Evolutionary conservation across 2,113 vertebrate species (phyloP), one percentile per base, ranked within the genome.

Genomic region (Lutjanus erythropterus): DNA sequence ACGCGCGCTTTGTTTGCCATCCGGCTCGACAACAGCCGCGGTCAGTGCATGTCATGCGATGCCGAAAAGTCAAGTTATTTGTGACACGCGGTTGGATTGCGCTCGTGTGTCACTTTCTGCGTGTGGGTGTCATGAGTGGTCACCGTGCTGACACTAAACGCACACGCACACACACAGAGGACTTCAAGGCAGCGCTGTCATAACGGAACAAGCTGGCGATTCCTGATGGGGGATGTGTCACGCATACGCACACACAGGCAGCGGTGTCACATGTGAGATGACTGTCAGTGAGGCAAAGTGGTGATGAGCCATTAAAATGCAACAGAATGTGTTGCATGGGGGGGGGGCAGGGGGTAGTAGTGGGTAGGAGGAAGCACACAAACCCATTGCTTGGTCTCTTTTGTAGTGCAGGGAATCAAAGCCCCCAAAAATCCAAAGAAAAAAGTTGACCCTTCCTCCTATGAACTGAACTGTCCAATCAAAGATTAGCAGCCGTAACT

Each of bases 181-280:
- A 53, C 78, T 77, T 62, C 23, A 59, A 74, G 72, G 72, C 27
- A 12, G 44, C 4, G 19, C 60, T 81, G 80, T 80, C 86, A 74
- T 62, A 42, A 72, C 9, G 9, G 50, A 69, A 25, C 16, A 31
- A 71, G 64, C 56, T 49, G 58, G 9, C 37, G 16, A 67, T 60
- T 64, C 41, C 58, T 74, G 75, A 84, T 59, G 79, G 65, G 42
- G 31, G 81, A 70, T 53, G 76, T 84, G 74, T 89, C 86, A 87
- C 85, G 71, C 64, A 27, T 21, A 75, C 53, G 14, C 1, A 37
- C 31, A 33, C 75, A 78, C 39, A 42, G 41, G 70, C 60, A 42
- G 47, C 53, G 16, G 35, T 49, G 81, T 79, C 70, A 82, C 50
- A 60, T 79, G 67, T 58, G 58, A 59, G 82, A 71, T 80, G 78